Evolutionary conservation across 2,797 vertebrate species (phyloP), one percentile per base, ranked within the genome.

Genomic region (Eutrigla gurnardus): DNA sequence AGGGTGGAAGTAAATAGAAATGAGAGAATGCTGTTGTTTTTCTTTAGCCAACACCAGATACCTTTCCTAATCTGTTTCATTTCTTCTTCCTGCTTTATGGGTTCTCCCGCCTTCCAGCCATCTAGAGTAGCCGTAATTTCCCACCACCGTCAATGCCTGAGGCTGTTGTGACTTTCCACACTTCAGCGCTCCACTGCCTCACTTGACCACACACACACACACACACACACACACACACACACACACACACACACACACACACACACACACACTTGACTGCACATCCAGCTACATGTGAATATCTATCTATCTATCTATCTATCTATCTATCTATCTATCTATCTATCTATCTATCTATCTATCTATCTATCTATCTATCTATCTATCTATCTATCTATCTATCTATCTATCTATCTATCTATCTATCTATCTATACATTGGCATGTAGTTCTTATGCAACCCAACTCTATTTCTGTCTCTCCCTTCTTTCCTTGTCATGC

Each of bases 151-250:
- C 42, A 68, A 60, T 65, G 64, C 90, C 86, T 47, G 50, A 71
- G 84, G 88, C 85, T 89, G 87, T 82, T 85, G 82, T 85, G 78
- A 42, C 73, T 87, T 75, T 83, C 72, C 70, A 77, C 90, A 86
- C 88, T 77, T 87, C 67, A 83, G 47, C 6, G 68, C 83, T 85
- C 60, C 72, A 62, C 55, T 76, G 72, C 75, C 75, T 80, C 82
- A 81, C 77, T 76, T 77, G 66, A 88, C 81, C 37, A 66, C 63
- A 78, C 75, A 77, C 70, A 80, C 11, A 74, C 66, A 82, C 11
- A 54, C 57, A 75, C 42, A 70, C 58, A 55, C 57, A 76, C 63
- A 75, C 43, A 72, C 55, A 75, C 54, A 66, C 50, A 43, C 37
- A 76, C 57, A 49, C 58, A 45, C n/a, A n/a, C n/a, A n/a, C 37